Evolutionary conservation across 2,888 invertebrate species (phyloP).

Genomic region (Subacronicta megacephala): DNA sequence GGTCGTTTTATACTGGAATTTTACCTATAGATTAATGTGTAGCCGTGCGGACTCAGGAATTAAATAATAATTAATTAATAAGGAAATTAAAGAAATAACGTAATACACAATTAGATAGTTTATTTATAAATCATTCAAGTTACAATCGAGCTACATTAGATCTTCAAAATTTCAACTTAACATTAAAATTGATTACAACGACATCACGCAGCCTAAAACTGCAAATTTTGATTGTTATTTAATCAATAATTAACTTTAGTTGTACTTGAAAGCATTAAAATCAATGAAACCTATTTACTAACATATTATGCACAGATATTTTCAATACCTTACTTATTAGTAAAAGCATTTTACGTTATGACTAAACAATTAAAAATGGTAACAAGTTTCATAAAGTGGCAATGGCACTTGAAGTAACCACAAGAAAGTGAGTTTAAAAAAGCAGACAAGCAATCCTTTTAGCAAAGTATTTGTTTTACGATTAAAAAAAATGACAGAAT

Average conservation of each 20-base stretch:
- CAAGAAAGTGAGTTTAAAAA: constrained; percentile 15
- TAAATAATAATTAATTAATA: too few species aligned
- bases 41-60: too few species aligned
- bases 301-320: constrained; percentile 61
- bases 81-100: constrained; percentile 12
- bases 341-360: constrained; percentile 59
- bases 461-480: too few species aligned
- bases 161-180: constrained; percentile 27
- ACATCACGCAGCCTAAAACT: not conserved
- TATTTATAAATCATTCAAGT: constrained; percentile 55
- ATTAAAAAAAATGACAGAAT: too few species aligned
- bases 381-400: constrained; percentile 61
- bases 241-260: constrained; percentile 25
- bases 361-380: constrained; percentile 61
- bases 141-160: constrained; percentile 43
- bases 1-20: too few species aligned
- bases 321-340: constrained; percentile 58
- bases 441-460: not conserved
- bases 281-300: constrained; percentile 37
- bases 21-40: too few species aligned
- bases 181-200: constrained; percentile 15
- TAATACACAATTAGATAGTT: constrained; percentile 51
- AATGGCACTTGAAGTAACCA: constrained; percentile 66
- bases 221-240: constrained; percentile 31
- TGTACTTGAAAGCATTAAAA: constrained; percentile 43